A percentile compares a stretch with the other conserved stretches of the same genome.
Conservation (phyloP, 2,113 vertebrate species). For the Petromus typicus region DNA sequence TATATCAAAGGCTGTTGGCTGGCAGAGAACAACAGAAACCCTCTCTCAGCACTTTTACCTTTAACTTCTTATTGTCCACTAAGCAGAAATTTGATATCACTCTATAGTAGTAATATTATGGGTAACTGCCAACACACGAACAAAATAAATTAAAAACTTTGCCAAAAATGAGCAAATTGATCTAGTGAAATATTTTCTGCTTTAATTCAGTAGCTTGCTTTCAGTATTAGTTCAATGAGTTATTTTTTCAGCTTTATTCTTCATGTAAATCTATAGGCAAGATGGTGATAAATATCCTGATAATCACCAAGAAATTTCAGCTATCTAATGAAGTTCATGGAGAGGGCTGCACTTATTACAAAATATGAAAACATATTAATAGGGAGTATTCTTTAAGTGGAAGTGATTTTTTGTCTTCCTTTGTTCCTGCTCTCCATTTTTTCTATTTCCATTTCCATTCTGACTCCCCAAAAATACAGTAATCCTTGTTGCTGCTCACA, state of each 20-base stretch:
- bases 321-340: conserved; percentile 22
- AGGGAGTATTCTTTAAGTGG: not conserved
- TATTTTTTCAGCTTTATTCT: not conserved
- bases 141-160: not conserved
- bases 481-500: not conserved
- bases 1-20: conserved; percentile 24
- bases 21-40: conserved; percentile 13
- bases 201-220: not conserved
- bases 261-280: not conserved
- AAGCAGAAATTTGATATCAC: not conserved
- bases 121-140: not conserved
- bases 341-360: not conserved
- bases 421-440: fast-evolving
- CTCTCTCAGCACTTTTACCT: conserved; percentile 46
- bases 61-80: not conserved
- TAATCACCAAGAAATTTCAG: conserved; percentile 2
- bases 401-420: not conserved
- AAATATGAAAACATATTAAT: not conserved
- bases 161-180: not conserved
- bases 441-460: too few species aligned
- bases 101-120: not conserved
- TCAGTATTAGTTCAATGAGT: not conserved
- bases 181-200: not conserved
- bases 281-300: not conserved
- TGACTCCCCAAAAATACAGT: not conserved